phyloP scores from a whole-genome alignment of 1,140 invertebrate species.

The Pachyrhynchus sulphureomaculatus region DNA sequence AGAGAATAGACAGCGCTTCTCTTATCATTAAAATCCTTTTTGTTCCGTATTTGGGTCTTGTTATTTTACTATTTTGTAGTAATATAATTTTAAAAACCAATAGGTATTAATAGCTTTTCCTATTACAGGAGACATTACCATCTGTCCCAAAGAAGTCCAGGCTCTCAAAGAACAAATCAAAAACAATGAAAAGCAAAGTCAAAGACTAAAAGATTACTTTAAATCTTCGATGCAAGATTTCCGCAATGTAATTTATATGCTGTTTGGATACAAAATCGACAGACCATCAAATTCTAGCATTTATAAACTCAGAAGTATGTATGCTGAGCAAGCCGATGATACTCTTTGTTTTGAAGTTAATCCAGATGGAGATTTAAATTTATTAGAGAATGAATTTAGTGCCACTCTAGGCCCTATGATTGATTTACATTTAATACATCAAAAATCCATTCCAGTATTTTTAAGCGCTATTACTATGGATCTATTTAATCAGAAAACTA shows the following conservation, averaged over 20 bases:
- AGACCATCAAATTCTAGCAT: conserved; percentile 63
- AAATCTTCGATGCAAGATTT: conserved; percentile 80
- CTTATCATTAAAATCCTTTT: too few species aligned
- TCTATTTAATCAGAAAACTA: conserved; percentile 66
- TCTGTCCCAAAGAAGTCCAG: conserved; percentile 57
- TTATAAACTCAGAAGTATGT: conserved; percentile 79
- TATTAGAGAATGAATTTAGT: conserved; percentile 84
- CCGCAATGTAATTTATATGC: conserved; percentile 79
- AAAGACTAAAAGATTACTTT: conserved; percentile 80
- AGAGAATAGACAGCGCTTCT: too few species aligned
- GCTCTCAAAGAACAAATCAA: conserved; percentile 72
- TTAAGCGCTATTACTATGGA: conserved; percentile 80
- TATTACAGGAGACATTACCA: conserved; percentile 41
- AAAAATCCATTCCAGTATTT: conserved; percentile 84
- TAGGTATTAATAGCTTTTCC: too few species aligned
- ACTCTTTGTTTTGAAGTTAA: conserved; percentile 77
- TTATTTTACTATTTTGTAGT: too few species aligned
- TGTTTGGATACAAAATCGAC: conserved; percentile 86
- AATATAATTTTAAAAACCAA: too few species aligned
- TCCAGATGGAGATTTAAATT: conserved; percentile 70
- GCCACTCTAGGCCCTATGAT: conserved; percentile 68
- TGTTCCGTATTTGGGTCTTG: too few species aligned
- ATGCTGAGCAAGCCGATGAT: conserved; percentile 80
- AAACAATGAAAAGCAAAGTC: conserved; percentile 68
- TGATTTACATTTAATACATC: conserved; percentile 72